Percentiles rank a stretch among this genome's conserved stretches.
phyloP scores from a whole-genome alignment of 2,797 vertebrate species.

The Cyclopterus lumpus region DNA sequence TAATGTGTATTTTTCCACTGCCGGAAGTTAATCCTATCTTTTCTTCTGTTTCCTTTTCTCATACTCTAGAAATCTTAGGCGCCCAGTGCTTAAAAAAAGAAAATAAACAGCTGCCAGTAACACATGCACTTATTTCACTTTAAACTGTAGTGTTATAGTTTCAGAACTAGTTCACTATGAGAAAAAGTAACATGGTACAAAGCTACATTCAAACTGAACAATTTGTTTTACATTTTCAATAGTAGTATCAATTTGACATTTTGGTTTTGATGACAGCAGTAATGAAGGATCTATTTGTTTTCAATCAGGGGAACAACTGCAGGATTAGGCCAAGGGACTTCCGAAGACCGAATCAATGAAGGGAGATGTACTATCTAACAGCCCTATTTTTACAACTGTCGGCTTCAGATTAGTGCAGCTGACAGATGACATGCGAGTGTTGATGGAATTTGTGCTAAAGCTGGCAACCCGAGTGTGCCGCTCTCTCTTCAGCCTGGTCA shows the following conservation, averaged over 20 bases:
- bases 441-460: constrained; percentile 70
- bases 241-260: constrained; percentile 32
- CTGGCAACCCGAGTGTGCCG: constrained; percentile 50
- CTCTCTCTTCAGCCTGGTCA: constrained; percentile 27
- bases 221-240: constrained; percentile 1
- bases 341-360: constrained; percentile 24
- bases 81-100: background rate
- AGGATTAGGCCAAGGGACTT: constrained; percentile 60
- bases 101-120: constrained; percentile 32
- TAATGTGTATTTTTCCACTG: constrained; percentile 22
- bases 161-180: constrained; percentile 1
- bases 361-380: constrained; percentile 41
- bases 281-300: constrained; percentile 68
- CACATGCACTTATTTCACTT: background rate
- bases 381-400: constrained; percentile 78
- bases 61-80: background rate
- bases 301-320: constrained; percentile 75
- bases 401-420: constrained; percentile 75
- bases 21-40: constrained; percentile 15
- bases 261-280: constrained; percentile 37
- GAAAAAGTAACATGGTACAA: background rate
- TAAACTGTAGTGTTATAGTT: constrained; percentile 8
- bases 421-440: constrained; percentile 65
- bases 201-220: background rate
- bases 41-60: constrained; percentile 10